Percentiles rank a stretch among this genome's conserved stretches.
Evolutionary conservation across 1,140 invertebrate genomes (phyloP).

Genomic region (Drosophila rhopaloa): DNA sequence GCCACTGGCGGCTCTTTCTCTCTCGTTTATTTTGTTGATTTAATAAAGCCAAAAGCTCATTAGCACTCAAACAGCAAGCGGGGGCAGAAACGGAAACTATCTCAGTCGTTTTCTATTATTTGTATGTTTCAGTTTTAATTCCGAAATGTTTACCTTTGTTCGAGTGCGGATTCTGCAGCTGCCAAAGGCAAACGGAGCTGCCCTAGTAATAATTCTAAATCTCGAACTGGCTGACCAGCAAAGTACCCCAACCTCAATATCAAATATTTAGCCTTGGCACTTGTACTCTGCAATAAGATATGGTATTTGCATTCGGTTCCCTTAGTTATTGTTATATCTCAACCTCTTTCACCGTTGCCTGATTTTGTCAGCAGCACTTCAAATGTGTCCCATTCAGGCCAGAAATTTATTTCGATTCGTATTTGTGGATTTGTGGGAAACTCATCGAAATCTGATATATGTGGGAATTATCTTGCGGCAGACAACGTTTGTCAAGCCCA

Average conservation of each 20-base stretch:
- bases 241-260: conserved; percentile 1
- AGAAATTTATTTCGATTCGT: conserved; percentile 23
- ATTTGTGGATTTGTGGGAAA: conserved; percentile 23
- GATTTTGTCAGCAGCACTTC: conserved; percentile 18
- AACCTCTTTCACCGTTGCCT: conserved; percentile 7
- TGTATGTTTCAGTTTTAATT: conserved; percentile 25
- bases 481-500: conserved; percentile 32
- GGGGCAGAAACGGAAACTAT: not conserved
- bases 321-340: conserved; percentile 10
- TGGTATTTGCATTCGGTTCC: conserved; percentile 46
- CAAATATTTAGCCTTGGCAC: conserved; percentile 22
- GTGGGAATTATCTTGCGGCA: conserved; percentile 10
- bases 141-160: conserved; percentile 37
- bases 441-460: conserved; percentile 24
- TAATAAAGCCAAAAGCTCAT: conserved; percentile 49
- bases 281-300: not conserved
- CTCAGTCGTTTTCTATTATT: not conserved
- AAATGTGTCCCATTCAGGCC: conserved; percentile 31
- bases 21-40: conserved; percentile 29
- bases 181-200: conserved; percentile 9
- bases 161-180: conserved; percentile 1
- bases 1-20: not conserved
- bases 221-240: not conserved
- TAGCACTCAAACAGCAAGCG: conserved; percentile 34
- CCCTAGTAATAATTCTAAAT: not conserved